A percentile compares a stretch with the other conserved stretches of the same genome.
Evolutionary conservation across 2,113 vertebrate genomes (phyloP).

Genomic region (Opisthocomus hoazin): DNA sequence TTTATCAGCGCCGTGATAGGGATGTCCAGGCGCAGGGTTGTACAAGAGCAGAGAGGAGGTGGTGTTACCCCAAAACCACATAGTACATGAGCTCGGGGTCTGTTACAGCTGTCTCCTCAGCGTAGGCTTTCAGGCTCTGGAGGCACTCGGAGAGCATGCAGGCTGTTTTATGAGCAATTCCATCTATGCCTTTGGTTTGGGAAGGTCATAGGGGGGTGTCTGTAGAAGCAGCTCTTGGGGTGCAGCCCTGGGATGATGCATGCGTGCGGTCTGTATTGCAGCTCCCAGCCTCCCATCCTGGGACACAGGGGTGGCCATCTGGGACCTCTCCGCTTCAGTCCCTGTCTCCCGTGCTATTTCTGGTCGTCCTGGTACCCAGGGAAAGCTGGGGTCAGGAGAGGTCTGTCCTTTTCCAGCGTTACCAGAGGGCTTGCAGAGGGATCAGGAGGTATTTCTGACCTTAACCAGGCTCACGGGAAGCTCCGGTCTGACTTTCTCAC

Average conservation of each 20-base stretch:
- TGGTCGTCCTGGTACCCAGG: background rate
- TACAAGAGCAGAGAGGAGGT: background rate
- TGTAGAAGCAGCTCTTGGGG: background rate
- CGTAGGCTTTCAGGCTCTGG: background rate
- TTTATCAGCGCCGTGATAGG: fast-evolving
- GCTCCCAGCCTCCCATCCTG: background rate
- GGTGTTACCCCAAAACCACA: background rate
- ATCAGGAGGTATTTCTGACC: background rate
- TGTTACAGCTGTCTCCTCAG: background rate
- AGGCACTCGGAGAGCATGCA: background rate
- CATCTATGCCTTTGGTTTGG: background rate
- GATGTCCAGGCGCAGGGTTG: background rate
- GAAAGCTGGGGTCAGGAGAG: background rate
- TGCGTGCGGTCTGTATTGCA: fast-evolving
- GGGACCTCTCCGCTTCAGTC: background rate
- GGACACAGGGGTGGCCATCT: background rate
- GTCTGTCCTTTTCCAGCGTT: background rate
- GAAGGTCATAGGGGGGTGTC: background rate
- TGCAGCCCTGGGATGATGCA: too few relatives aligned
- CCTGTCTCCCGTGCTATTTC: background rate
- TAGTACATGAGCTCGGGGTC: background rate
- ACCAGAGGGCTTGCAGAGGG: background rate
- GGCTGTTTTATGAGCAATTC: background rate
- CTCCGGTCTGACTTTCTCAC: conserved; percentile 40
- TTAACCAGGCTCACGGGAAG: background rate